These are phyloP conservation scores for Sylvilagus floridanus DNA, from an alignment of 2,797 vertebrate species.

Conservation along the genomic window DNA sequence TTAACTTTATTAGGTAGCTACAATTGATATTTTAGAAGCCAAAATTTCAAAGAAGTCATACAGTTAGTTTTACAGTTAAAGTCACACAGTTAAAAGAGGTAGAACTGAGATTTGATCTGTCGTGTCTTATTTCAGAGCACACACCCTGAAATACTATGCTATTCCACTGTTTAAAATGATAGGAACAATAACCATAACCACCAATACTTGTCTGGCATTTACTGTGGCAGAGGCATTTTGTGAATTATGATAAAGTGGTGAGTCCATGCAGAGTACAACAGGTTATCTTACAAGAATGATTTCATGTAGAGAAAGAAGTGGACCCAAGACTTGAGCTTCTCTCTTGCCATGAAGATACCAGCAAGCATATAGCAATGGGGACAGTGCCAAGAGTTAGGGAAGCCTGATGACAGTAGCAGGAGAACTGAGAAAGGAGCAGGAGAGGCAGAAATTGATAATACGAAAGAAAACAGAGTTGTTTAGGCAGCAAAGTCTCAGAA, in stretches of 20 bases:
- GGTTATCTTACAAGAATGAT: constrained; percentile 19
- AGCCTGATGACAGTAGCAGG: constrained; percentile 29
- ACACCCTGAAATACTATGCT: not conserved
- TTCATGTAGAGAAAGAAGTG: constrained; percentile 6
- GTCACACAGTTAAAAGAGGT: not conserved
- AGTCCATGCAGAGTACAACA: not conserved
- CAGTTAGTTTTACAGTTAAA: not conserved
- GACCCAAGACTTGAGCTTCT: not conserved
- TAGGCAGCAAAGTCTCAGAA: constrained; percentile 22
- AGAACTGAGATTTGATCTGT: not conserved
- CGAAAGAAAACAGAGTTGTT: constrained; percentile 66
- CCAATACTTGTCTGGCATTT: not conserved
- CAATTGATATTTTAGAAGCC: constrained; percentile 23
- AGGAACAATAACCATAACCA: not conserved
- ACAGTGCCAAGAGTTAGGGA: not conserved
- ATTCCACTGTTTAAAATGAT: not conserved
- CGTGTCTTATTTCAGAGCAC: not conserved
- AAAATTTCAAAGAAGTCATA: constrained; percentile 52
- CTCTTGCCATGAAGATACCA: not conserved
- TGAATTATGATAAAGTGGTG: not conserved
- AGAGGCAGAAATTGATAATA: constrained; percentile 53
- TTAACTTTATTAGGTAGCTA: constrained; percentile 8
- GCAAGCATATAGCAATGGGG: not conserved
- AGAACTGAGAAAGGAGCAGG: not conserved
- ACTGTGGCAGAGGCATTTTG: not conserved